Percentiles rank a stretch among this genome's conserved stretches.
These are phyloP conservation scores for Cybosia mesomella DNA, from an alignment of 2,888 invertebrate genomes.

Conservation along the genomic window DNA sequence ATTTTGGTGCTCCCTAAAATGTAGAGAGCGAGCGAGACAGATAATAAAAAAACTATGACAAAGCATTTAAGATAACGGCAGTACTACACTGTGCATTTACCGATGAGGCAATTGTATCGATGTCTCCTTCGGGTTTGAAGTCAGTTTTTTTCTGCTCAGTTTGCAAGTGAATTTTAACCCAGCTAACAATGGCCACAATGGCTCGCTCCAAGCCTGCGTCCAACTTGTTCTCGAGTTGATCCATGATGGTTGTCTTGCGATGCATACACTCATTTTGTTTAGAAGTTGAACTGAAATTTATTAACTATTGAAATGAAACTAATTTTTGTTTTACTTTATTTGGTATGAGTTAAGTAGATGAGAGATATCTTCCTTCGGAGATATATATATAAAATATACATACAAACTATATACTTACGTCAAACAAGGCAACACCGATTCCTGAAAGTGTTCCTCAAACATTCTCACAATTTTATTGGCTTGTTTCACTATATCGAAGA, in stretches of 20 bases:
- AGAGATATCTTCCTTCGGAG: too few relatives aligned
- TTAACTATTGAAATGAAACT: not conserved
- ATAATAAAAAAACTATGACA: too few relatives aligned
- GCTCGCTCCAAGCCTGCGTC: slow-evolving; percentile 96
- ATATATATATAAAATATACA: not conserved
- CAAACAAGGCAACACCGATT: slow-evolving; percentile 95
- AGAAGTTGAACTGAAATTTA: slow-evolving; percentile 90
- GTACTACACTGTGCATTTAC: slow-evolving; percentile 80
- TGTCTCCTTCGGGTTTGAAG: slow-evolving; percentile 95
- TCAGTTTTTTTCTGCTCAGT: slow-evolving; percentile 98
- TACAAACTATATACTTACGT: slow-evolving; percentile 84
- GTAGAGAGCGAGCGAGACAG: too few relatives aligned
- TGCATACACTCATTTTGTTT: slow-evolving; percentile 96
- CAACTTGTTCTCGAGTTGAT: slow-evolving; percentile 96
- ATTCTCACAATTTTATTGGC: slow-evolving; percentile 97
- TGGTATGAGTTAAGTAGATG: too few relatives aligned
- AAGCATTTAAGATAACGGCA: not conserved
- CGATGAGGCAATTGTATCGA: slow-evolving; percentile 94
- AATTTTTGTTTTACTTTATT: not conserved
- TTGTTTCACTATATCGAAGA: slow-evolving; percentile 97
- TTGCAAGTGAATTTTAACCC: slow-evolving; percentile 96
- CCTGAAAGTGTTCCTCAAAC: slow-evolving; percentile 96
- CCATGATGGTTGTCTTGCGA: slow-evolving; percentile 94
- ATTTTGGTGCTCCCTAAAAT: too few relatives aligned
- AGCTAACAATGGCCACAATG: slow-evolving; percentile 95